Percentiles rank a stretch among this genome's conserved stretches.
Evolutionary conservation across 2,888 invertebrate genomes (phyloP).

Genomic region (Coronaproctus castanopsis): DNA sequence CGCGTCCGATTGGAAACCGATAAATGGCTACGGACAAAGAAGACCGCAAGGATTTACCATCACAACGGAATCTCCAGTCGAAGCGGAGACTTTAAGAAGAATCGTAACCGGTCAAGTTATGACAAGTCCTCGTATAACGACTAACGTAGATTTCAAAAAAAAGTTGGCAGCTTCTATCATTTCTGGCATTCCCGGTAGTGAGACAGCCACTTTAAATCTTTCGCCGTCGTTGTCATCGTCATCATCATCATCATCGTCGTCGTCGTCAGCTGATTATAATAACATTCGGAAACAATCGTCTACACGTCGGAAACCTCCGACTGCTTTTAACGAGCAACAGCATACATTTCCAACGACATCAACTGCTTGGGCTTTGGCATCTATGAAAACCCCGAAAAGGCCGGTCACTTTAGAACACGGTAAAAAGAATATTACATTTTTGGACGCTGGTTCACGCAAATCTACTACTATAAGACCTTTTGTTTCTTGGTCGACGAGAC

Average conservation of each 20-base stretch:
- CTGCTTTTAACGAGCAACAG: slow-evolving; percentile 8
- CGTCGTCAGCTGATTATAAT: too few species aligned
- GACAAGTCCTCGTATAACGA: not conserved
- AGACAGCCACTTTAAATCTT: not conserved
- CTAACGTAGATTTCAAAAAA: not conserved
- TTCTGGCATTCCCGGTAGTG: not conserved
- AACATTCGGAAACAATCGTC: not conserved
- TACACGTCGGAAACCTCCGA: not conserved
- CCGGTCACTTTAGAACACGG: slow-evolving; percentile 1
- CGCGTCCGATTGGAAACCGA: not conserved
- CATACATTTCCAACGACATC: slow-evolving; percentile 31
- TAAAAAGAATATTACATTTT: slow-evolving; percentile 1
- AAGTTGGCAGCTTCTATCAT: slow-evolving; percentile 8
- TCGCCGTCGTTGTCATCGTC: not conserved
- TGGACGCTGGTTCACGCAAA: not conserved
- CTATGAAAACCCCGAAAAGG: slow-evolving; percentile 25
- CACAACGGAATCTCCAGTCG: slow-evolving; percentile 3
- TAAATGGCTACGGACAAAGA: not conserved
- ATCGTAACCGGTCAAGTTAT: slow-evolving; percentile 1
- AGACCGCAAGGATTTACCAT: slow-evolving; percentile 10
- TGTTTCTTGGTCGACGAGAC: slow-evolving; percentile 17
- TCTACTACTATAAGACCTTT: slow-evolving; percentile 15
- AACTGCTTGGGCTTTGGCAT: slow-evolving; percentile 34
- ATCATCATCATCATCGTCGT: not conserved
- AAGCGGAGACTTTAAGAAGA: not conserved